Percentiles rank a stretch among this genome's conserved stretches.
phyloP scores from a whole-genome alignment of 2,888 invertebrate species.

The Mimas tiliae region DNA sequence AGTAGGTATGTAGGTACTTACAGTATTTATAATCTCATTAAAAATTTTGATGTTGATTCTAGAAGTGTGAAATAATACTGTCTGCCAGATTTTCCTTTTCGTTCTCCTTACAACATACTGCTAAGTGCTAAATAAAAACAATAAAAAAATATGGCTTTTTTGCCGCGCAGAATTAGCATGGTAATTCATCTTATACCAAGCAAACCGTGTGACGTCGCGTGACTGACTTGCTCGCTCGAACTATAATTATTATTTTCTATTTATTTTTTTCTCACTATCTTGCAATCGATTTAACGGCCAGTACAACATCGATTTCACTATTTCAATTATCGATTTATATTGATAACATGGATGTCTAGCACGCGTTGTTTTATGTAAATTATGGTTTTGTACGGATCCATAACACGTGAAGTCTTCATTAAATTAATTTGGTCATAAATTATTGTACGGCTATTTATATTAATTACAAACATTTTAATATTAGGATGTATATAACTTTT shows the following conservation, averaged over 20 bases:
- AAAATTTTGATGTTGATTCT: too few species aligned
- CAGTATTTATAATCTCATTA: too few species aligned
- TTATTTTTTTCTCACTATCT: slow-evolving; percentile 16
- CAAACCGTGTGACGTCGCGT: slow-evolving; percentile 21
- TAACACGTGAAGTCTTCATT: neutral
- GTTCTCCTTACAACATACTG: too few species aligned
- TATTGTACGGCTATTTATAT: too few species aligned
- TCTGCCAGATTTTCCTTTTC: too few species aligned
- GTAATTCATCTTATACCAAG: slow-evolving; percentile 18
- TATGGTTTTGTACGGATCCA: slow-evolving; percentile 1
- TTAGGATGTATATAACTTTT: too few species aligned
- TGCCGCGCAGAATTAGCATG: slow-evolving; percentile 1
- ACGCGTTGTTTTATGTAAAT: slow-evolving; percentile 8
- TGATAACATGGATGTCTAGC: slow-evolving; percentile 41
- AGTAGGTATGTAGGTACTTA: too few species aligned
- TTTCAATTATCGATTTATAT: slow-evolving; percentile 38
- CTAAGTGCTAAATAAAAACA: too few species aligned
- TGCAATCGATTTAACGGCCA: slow-evolving; percentile 15
- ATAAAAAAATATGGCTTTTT: neutral
- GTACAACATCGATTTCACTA: slow-evolving; percentile 15
- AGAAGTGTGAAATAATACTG: too few species aligned
- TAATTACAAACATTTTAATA: too few species aligned
- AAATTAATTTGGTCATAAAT: neutral
- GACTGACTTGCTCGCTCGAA: slow-evolving; percentile 7
- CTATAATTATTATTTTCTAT: slow-evolving; percentile 17